Evolutionary conservation across 2,888 invertebrate species (phyloP), one percentile per base, ranked within the genome.

Genomic region (Dastarcus helophoroides): DNA sequence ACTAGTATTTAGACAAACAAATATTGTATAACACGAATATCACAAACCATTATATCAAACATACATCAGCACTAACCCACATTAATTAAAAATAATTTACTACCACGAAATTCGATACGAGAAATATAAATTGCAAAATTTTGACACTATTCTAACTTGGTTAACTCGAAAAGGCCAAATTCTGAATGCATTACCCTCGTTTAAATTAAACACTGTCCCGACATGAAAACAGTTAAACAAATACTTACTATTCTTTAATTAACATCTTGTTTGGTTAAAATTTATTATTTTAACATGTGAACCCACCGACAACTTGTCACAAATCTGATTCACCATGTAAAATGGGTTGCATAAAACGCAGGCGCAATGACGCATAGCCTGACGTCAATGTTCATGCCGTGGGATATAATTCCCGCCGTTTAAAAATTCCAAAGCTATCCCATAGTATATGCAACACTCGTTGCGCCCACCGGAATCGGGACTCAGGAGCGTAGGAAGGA

Each of bases 241-340:
- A 47, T 67, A 76, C 76, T 75, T 60, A 76, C 76, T 67, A 76
- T 71, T 76, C 76, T 68, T 76, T 76, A 63, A 76, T 76, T 64
- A 75, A 68, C 76, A 76, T 76, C 58, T 61, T 71, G 65, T 58
- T 48, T 58, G 57, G 59, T 32, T 35, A 40, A 39, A 36, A 37
- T 33, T 38, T 39, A 36, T 38, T 45, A 42, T 40, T 43, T 43
- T 49, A 48, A 53, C 56, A 56, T 56, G 55, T 46, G 49, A 47
- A 45, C 37, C 33, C n/a, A 19, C n/a, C 19, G 29, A 36, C 26
- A 28, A 29, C 21, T 25, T 35, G 35, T 31, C 36, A 34, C 29
- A 33, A 55, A 32, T 39, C 11, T 10, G 6, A 23, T 8, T 10
- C 19, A 33, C 33, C 35, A 62, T 62, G 61, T 57, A 60, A 62